Evolutionary conservation across 2,113 vertebrate species (phyloP), one percentile per base, ranked within the genome.

Genomic region (Steatornis caripensis): DNA sequence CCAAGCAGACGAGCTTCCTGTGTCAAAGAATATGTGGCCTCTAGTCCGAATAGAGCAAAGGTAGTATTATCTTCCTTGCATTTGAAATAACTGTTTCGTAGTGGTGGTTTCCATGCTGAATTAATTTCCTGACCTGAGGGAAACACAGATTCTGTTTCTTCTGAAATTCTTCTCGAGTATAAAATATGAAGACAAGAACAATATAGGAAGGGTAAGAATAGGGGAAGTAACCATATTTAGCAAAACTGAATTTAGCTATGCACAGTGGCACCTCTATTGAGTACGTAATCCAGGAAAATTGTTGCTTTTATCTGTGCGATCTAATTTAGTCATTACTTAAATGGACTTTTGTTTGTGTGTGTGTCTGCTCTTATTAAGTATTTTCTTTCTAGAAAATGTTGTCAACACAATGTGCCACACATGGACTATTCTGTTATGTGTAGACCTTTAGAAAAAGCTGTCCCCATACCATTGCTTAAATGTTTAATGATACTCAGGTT

Each of bases 121-220:
- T 97, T 98, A 87, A 96, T 97, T 98, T 96, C 60, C 94, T 97
- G 84, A 97, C 92, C 89, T 41, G 70, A 96, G 90, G 84, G 91
- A 96, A 98, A 84, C 68, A 77, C 27, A 82, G 14, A 39, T 85
- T 88, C 79, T 86, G 37, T 58, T 95, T 77, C 81, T 97, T 96
- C 43, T 94, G 65, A 97, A 87, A 79, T 93, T 94, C 37, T 95
- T 96, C 34, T 91, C 29, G 86, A 93, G 54, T 57, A 45, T 93
- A 91, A 96, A 95, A 87, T 87, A 30, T 9, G 87, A 91, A 93
- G 62, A 34, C n/a, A 74, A 48, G 15, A 89, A 65, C 41, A 95
- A 72, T 90, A 61, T 36, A 72, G 37, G 53, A 87, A 53, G 21
- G 10, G 12, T 65, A 41, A 39, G 60, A 71, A 30, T 30, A n/a